Conservation (phyloP, 92 coral and sea anemone species). For the Epizoanthus scotinus region DNA sequence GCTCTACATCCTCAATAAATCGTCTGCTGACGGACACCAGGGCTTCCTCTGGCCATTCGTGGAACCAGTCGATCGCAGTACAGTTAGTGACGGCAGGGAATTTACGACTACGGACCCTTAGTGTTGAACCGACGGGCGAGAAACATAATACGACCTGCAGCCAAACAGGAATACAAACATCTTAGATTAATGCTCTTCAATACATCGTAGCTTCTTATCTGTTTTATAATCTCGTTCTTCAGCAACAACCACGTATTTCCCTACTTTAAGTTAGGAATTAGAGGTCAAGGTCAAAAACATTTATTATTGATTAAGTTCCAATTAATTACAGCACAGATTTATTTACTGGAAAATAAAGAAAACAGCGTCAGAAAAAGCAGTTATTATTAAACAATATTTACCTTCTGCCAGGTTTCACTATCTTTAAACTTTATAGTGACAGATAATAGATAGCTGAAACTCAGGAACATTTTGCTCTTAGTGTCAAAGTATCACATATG, state of each 20-base stretch:
- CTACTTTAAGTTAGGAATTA: background rate
- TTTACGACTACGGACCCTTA: conserved; percentile 98
- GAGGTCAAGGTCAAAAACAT: no score
- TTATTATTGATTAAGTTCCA: no score
- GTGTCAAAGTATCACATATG: no score
- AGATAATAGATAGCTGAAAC: no score
- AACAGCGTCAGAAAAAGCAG: no score
- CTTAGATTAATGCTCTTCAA: no score
- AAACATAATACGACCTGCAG: conserved; percentile 92
- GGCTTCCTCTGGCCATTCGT: conserved; percentile 99
- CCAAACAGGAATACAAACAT: background rate
- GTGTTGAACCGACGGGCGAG: conserved; percentile 98
- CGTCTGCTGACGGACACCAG: conserved; percentile 99
- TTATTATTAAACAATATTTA: no score
- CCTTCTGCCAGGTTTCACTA: no score
- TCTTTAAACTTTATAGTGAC: no score
- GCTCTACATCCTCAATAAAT: conserved; percentile 95
- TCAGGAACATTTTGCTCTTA: no score
- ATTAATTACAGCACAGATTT: no score
- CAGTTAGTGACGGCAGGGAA: conserved; percentile 99
- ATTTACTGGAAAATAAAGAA: no score
- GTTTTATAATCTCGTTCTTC: conserved; percentile 1
- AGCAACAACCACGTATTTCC: background rate
- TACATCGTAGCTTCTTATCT: background rate
- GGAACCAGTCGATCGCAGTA: conserved; percentile 99